Evolutionary conservation across 2,888 invertebrate genomes (phyloP), one percentile per base, ranked within the genome.

Genomic region (Cenopis cana): DNA sequence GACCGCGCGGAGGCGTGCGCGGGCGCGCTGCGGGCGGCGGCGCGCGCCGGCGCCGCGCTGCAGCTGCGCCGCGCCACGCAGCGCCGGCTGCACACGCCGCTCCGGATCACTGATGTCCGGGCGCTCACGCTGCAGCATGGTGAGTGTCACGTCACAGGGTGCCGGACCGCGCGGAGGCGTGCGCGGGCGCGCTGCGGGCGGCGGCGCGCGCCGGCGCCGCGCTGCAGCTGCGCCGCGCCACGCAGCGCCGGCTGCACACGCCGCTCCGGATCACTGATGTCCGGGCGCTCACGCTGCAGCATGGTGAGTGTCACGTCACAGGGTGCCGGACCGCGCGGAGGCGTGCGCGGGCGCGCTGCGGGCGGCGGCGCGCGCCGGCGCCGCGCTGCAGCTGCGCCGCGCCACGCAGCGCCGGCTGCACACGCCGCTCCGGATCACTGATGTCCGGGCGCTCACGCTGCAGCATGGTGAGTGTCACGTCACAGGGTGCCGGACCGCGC

Each of bases 1-100:
- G 0, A 20, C 24, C 24, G n/a, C n/a, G n/a, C n/a, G n/a, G n/a
- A n/a, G n/a, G n/a, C n/a, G n/a, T n/a, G n/a, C n/a, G n/a, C n/a
- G n/a, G n/a, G n/a, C n/a, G n/a, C n/a, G n/a, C n/a, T n/a, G n/a
- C n/a, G n/a, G n/a, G n/a, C n/a, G n/a, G n/a, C n/a, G n/a, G n/a
- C n/a, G n/a, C n/a, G n/a, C n/a, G n/a, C n/a, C n/a, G n/a, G n/a
- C n/a, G n/a, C n/a, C n/a, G n/a, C n/a, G n/a, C n/a, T n/a, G n/a
- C n/a, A n/a, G n/a, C n/a, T n/a, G n/a, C n/a, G n/a, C n/a, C n/a
- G 97, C 69, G 96, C 97, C 77, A 96, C 95, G 33, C 94, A 96
- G 17, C 92, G 95, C 49, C 94, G 94, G 0, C 96, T 95, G 78
- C 94, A 50, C 36, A 17, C 95, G 55, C 56, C 95, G 95, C n/a